Evolutionary conservation across 2,113 vertebrate species (phyloP), one percentile per base, ranked within the genome.

Genomic region (Corvus hawaiiensis): DNA sequence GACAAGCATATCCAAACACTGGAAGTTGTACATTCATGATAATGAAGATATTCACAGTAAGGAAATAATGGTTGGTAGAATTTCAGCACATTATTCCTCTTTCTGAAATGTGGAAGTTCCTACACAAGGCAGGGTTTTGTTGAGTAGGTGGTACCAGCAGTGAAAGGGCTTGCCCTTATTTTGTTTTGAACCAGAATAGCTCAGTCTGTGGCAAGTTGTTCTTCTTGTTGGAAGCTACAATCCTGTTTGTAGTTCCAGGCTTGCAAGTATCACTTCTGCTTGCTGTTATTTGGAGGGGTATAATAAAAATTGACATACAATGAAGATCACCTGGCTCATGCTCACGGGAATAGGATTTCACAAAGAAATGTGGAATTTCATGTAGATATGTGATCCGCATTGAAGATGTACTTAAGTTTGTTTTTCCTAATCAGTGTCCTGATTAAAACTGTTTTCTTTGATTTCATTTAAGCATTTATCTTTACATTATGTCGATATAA

Each of bases 221-320:
- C 16, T 19, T 71, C 8, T 54, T 56, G 23, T 58, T 66, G 46
- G 61, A 10, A 37, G 43, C 54, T 26, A 7, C 35, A 23, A 5
- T n/a, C 39, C n/a, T 1, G 2, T 61, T 41, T 43, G 37, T 6
- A 10, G 21, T 43, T 62, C 24, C 30, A 87, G 75, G 22, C 23
- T 49, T 72, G 21, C n/a, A 32, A 7, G 11, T 7, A 3, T 21
- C 39, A 2, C 41, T 81, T 33, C 11, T 9, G 32, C 16, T 48
- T 0, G 0, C 58, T 62, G 0, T 22, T 66, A 9, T 63, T 55
- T 84, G 54, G 44, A 66, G 55, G 4, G 24, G 27, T 12, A 0
- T 4, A 33, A 35, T 24, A 9, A 58, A 35, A 26, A 18, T 4
- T 75, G 69, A 41, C 69, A 44, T 15, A 4, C 16, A 43, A 3